Base-by-base conservation (phyloP, 2,113 vertebrate species). In the Sphyrna mokarran region DNA sequence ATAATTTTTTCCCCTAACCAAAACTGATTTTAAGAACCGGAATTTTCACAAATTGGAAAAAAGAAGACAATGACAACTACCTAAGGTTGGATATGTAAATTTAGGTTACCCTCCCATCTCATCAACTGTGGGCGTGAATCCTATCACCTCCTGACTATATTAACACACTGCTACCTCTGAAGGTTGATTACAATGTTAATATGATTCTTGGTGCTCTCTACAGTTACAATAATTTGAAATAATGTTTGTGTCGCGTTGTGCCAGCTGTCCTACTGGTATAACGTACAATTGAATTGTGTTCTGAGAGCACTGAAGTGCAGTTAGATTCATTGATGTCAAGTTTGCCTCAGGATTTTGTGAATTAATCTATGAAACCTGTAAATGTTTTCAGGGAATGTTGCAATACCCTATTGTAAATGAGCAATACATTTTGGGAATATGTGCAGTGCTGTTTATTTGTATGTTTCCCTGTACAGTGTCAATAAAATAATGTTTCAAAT, bases 381-480 rank as follows among this genome's bases (percentile, higher is more conserved):
- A 70, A 70, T 94, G 69, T 43, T 94, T 63, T 70, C 93, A 94
- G 93, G 93, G 93, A 70, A 70, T 69, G 93, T 94, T 94, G 66
- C 93, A 94, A 94, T 94, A 70, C 29, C 37, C 66, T 68, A 22
- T 94, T 94, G 93, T 94, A 23, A 23, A 68, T 23, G 93, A 94
- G 93, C 93, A 94, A 94, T 94, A 70, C 87, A n/a, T 20, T 91
- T 91, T 94, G 93, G 93, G 40, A 94, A 94, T 94, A 94, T 48
- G 93, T 68, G 68, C 68, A 70, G 93, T 70, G 66, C 37, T 94
- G 87, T 48, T 94, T 70, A 94, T 70, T 94, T 43, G 93, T 94
- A 94, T 94, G 66, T 94, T 70, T 94, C 40, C 37, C n/a, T 94
- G 93, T 70, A 94, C 68, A 94, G 66, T 70, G 23, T 94, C 68